These are phyloP conservation scores for Stegodyphus dumicola DNA, from an alignment of 1,140 invertebrate species.

Conservation along the genomic window DNA sequence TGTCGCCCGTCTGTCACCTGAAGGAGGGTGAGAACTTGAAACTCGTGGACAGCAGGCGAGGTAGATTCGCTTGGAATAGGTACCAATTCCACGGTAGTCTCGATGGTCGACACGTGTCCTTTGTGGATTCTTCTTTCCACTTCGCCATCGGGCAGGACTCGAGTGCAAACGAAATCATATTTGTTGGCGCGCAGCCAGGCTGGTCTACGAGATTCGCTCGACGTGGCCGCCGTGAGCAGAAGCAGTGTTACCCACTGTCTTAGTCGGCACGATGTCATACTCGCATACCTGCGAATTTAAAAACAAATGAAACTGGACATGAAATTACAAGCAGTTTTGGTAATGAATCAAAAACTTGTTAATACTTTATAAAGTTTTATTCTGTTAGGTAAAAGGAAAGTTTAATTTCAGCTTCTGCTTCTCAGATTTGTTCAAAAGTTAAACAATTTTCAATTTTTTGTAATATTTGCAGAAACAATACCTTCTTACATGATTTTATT, in stretches of 20 bases:
- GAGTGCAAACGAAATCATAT: slow-evolving; percentile 35
- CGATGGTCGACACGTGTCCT: slow-evolving; percentile 75
- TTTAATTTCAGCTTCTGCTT: too few species aligned
- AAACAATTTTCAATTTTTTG: too few species aligned
- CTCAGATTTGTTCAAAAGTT: too few species aligned
- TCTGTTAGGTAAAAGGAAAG: too few species aligned
- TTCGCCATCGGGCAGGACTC: slow-evolving; percentile 73
- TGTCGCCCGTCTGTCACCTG: slow-evolving; percentile 76
- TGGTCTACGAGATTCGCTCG: background rate
- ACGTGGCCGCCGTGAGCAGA: slow-evolving; percentile 11
- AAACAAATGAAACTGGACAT: background rate
- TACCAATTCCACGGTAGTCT: slow-evolving; percentile 72
- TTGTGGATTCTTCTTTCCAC: slow-evolving; percentile 74
- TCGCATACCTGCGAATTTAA: slow-evolving; percentile 32
- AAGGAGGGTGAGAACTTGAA: slow-evolving; percentile 72
- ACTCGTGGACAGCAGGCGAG: background rate
- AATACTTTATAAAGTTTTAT: too few species aligned
- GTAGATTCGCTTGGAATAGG: slow-evolving; percentile 25
- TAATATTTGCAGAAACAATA: too few species aligned
- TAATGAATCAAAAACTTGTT: too few species aligned
- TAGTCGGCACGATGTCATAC: slow-evolving; percentile 37
- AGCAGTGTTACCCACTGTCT: slow-evolving; percentile 38
- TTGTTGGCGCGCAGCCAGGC: background rate
- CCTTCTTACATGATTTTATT: too few species aligned
- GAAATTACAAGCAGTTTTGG: background rate